Percentiles rank a stretch among this genome's conserved stretches.
phyloP scores from a whole-genome alignment of 1,140 invertebrate genomes.

The Panulirus ornatus region DNA sequence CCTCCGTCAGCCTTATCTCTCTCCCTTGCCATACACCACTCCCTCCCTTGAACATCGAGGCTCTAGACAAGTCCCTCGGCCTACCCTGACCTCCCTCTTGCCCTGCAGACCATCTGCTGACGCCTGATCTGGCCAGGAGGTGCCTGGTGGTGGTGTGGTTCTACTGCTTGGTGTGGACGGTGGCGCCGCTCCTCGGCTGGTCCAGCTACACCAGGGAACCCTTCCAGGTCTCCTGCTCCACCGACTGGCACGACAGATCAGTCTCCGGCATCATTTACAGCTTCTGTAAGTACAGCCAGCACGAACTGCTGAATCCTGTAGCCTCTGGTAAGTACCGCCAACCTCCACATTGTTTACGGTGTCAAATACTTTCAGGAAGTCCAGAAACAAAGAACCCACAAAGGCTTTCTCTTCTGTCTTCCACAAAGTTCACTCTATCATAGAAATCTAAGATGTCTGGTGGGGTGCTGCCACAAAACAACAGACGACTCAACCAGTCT shows the following conservation, averaged over 20 bases:
- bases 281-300: slow-evolving; percentile 44
- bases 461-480: no score
- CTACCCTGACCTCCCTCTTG: not conserved
- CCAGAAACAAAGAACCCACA: no score
- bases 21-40: not conserved
- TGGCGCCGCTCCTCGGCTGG: slow-evolving; percentile 33
- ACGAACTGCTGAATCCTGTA: no score
- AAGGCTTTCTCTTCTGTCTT: no score
- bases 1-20: no score
- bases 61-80: not conserved
- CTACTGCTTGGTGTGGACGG: slow-evolving; percentile 48
- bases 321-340: no score
- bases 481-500: not conserved
- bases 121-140: slow-evolving; percentile 16
- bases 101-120: slow-evolving; percentile 43
- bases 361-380: no score
- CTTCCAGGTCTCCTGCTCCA: slow-evolving; percentile 32
- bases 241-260: slow-evolving; percentile 51
- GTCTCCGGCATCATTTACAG: slow-evolving; percentile 39
- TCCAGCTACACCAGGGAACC: slow-evolving; percentile 44
- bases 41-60: not conserved
- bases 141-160: slow-evolving; percentile 46
- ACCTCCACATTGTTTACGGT: no score
- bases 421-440: no score
- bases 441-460: no score